Evolutionary conservation across 2,888 invertebrate genomes (phyloP), one percentile per base, ranked within the genome.

Genomic region (Aquatica leii): DNA sequence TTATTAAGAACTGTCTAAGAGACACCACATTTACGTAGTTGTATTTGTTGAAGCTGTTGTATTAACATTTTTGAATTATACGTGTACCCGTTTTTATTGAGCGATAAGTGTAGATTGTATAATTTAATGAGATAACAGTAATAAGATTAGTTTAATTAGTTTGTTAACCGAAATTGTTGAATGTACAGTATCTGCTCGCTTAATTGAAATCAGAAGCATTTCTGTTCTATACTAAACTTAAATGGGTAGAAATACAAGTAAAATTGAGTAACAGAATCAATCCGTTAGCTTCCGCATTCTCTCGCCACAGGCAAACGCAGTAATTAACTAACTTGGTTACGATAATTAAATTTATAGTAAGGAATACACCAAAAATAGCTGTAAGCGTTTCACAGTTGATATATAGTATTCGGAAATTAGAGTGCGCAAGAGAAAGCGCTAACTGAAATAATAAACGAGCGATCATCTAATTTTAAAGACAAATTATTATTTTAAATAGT

Each of bases 281-380:
- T 71, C 71, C 67, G 69, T 62, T 61, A 63, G 67, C 66, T 69
- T 69, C 67, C 69, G 68, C 61, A 66, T 66, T 63, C 63, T 62
- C 66, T 59, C 59, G 70, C 72, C 66, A 55, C 67, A 67, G 71
- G 71, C 72, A 71, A 67, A 70, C 70, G 70, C 63, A 63, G 71
- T 75, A 77, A 77, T 78, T 77, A 77, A 76, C 77, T 77, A 76
- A 78, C 74, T 77, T 72, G 76, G 76, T 77, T 77, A 73, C 74
- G 74, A 77, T 79, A 77, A 79, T 77, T 78, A 77, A 78, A 78
- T 78, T 78, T 76, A 76, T 76, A 74, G 75, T 73, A 74, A 74
- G 76, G 75, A 76, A 76, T 75, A 76, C 73, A 75, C 73, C 74
- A 77, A 78, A 77, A 78, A 79, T 76, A 75, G 73, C 76, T 75